phyloP scores from a whole-genome alignment of 2,113 vertebrate species.

The Colius striatus region DNA sequence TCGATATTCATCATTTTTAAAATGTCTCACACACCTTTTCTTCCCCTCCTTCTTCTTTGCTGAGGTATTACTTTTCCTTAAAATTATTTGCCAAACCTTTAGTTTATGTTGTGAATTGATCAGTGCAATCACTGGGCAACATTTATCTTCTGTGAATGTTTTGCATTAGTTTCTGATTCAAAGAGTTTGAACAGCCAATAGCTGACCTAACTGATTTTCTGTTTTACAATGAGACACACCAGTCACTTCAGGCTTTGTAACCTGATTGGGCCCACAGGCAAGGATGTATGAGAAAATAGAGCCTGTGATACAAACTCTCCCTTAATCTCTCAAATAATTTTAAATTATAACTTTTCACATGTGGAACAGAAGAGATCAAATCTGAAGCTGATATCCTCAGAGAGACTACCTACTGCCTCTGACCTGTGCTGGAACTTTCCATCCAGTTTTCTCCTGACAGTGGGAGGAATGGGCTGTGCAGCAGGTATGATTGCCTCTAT shows the following conservation, averaged over 20 bases:
- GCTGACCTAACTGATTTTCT: conserved; percentile 6
- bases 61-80: not conserved
- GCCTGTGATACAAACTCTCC: not conserved
- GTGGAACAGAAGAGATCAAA: not conserved
- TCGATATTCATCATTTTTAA: conserved; percentile 15
- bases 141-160: not conserved
- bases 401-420: not conserved
- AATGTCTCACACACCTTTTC: not conserved
- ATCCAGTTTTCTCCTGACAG: not conserved
- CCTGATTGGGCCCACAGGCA: not conserved
- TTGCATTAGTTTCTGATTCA: conserved; percentile 8
- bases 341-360: not conserved
- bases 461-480: not conserved
- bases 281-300: not conserved
- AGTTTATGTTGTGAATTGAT: conserved; percentile 36
- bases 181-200: not conserved
- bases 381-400: not conserved
- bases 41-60: not conserved
- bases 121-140: not conserved
- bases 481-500: not conserved
- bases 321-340: not conserved
- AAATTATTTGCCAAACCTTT: conserved; percentile 29
- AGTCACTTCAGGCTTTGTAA: not conserved
- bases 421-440: not conserved
- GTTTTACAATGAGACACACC: not conserved